phyloP scores from a whole-genome alignment of 2,888 invertebrate species.

The Diplolepis rosae region DNA sequence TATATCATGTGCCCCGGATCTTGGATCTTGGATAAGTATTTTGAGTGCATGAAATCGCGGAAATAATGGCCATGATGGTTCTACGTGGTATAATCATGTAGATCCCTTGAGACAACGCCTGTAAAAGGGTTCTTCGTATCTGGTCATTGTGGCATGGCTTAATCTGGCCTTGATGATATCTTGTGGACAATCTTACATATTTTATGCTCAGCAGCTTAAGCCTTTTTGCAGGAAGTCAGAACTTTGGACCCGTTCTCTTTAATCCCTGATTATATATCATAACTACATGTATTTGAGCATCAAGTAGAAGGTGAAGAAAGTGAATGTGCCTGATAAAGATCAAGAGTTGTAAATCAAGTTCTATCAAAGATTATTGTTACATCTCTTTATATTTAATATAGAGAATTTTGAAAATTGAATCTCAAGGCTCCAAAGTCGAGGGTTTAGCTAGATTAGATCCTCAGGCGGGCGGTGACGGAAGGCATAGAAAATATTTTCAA shows the following conservation, averaged over 20 bases:
- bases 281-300: not conserved
- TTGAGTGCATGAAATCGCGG: slow-evolving; percentile 65
- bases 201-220: slow-evolving; percentile 36
- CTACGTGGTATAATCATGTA: slow-evolving; percentile 63
- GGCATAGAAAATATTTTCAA: slow-evolving; percentile 14
- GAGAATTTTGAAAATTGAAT: not conserved
- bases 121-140: slow-evolving; percentile 39
- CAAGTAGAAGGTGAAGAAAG: not conserved
- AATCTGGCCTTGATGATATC: slow-evolving; percentile 65
- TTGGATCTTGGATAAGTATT: slow-evolving; percentile 63
- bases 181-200: slow-evolving; percentile 39
- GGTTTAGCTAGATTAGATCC: not conserved
- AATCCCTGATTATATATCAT: not conserved
- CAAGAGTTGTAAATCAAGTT: not conserved
- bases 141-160: slow-evolving; percentile 53
- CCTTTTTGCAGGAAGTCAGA: slow-evolving; percentile 1
- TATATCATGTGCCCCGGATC: slow-evolving; percentile 58
- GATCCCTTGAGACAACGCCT: slow-evolving; percentile 55
- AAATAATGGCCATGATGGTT: slow-evolving; percentile 63
- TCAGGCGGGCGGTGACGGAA: not conserved
- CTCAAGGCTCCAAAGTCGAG: not conserved
- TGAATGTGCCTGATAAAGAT: not conserved
- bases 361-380: no score
- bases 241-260: not conserved
- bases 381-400: not conserved